Conservation (phyloP, 2,113 vertebrate genomes). For the Tyto alba region DNA sequence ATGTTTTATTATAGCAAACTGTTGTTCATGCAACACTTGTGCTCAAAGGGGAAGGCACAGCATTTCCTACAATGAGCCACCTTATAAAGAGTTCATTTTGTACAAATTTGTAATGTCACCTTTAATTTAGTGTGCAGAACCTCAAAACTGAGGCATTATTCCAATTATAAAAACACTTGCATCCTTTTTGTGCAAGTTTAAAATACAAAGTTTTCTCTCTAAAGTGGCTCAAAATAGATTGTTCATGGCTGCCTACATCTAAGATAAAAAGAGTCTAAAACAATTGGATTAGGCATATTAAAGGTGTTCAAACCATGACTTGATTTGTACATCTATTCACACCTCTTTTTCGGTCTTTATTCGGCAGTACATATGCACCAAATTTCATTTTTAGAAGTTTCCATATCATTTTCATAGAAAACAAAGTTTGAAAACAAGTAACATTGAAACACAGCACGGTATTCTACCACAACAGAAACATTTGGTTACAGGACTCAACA, state of each 20-base stretch:
- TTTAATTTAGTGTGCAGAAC: constrained; percentile 78
- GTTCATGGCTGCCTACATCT: constrained; percentile 88
- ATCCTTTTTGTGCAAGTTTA: constrained; percentile 78
- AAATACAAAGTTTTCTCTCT: constrained; percentile 84
- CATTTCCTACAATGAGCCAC: constrained; percentile 86
- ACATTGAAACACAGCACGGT: constrained; percentile 95
- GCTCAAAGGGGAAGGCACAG: constrained; percentile 86
- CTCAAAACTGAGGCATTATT: constrained; percentile 83
- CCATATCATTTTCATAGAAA: constrained; percentile 90
- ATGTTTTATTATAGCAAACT: constrained; percentile 88
- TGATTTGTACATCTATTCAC: constrained; percentile 86
- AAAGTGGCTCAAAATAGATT: constrained; percentile 90
- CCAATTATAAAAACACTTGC: constrained; percentile 87
- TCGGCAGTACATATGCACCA: constrained; percentile 93
- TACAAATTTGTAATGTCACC: constrained; percentile 77
- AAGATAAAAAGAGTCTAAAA: constrained; percentile 86
- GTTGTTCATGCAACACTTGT: constrained; percentile 91
- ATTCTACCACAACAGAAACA: constrained; percentile 87
- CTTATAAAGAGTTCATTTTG: constrained; percentile 82
- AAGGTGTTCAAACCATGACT: constrained; percentile 83
- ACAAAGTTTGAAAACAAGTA: constrained; percentile 89
- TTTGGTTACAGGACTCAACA: constrained; percentile 90
- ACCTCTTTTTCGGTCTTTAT: constrained; percentile 83
- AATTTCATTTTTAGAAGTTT: constrained; percentile 88
- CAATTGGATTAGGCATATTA: constrained; percentile 89